These are phyloP conservation scores for Furcula furcula DNA, from an alignment of 2,888 invertebrate species.

Conservation along the genomic window DNA sequence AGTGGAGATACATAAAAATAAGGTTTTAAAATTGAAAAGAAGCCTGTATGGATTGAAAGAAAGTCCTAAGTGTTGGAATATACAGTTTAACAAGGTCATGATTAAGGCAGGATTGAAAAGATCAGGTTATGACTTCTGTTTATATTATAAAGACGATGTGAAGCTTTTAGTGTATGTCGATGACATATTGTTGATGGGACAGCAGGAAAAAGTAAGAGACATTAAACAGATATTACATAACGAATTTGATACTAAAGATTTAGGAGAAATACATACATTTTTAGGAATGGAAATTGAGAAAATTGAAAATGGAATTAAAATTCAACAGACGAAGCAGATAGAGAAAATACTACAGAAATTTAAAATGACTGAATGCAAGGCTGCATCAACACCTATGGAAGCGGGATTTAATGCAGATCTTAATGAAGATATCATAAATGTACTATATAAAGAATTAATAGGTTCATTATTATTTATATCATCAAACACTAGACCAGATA, in stretches of 20 bases:
- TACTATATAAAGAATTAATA: constrained; percentile 8
- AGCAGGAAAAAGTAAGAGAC: constrained; percentile 2
- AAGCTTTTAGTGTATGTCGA: constrained; percentile 4
- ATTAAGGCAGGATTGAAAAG: not conserved
- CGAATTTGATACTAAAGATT: constrained; percentile 10
- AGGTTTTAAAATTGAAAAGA: no score
- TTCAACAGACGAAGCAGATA: constrained; percentile 3
- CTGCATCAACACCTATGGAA: constrained; percentile 7
- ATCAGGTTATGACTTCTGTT: constrained; percentile 13
- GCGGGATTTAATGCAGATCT: constrained; percentile 1
- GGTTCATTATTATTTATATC: not conserved
- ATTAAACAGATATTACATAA: no score
- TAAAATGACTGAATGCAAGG: constrained; percentile 8
- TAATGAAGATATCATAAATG: not conserved
- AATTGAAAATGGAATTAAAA: constrained; percentile 1
- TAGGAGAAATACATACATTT: constrained; percentile 7
- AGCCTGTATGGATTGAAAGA: no score
- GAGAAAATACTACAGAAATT: constrained; percentile 7
- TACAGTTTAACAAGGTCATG: no score
- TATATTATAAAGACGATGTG: constrained; percentile 7
- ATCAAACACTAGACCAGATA: not conserved
- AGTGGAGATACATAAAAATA: no score
- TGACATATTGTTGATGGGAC: constrained; percentile 5
- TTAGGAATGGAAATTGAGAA: constrained; percentile 10
- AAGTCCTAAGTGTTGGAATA: no score